Conservation (phyloP, 30 jellyfish, hydroid and myxozoan genomes). For the Catostylus mosaicus region DNA sequence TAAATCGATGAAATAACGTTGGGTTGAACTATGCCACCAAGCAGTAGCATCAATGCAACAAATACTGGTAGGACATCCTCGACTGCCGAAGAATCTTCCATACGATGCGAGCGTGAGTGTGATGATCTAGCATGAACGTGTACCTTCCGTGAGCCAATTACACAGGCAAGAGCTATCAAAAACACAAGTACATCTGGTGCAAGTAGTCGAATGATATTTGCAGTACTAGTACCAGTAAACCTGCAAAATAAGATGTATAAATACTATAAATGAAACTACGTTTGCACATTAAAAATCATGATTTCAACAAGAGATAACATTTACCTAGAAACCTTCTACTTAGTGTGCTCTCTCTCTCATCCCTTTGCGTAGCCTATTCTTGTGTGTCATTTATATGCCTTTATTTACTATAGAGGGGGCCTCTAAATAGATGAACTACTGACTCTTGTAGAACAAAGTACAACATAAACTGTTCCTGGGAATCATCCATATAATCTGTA, state of each 20-base stretch:
- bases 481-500: neutral
- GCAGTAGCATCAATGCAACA: conserved; percentile 81
- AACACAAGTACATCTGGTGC: conserved; percentile 94
- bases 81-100: conserved; percentile 50
- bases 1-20: conserved; percentile 84
- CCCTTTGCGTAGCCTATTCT: too few species aligned
- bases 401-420: too few species aligned
- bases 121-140: conserved; percentile 44
- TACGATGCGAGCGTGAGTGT: conserved; percentile 43
- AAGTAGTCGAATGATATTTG: conserved; percentile 82
- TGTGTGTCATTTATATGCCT: too few species aligned
- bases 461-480: too few species aligned
- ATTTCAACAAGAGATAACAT: neutral
- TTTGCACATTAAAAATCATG: neutral
- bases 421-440: too few species aligned
- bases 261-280: neutral
- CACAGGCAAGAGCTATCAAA: conserved; percentile 79
- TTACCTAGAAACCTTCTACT: neutral
- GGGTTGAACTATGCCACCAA: conserved; percentile 93
- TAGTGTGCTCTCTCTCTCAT: too few species aligned
- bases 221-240: conserved; percentile 57
- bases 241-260: conserved; percentile 21
- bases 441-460: too few species aligned
- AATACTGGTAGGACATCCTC: conserved; percentile 80
- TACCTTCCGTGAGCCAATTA: conserved; percentile 68